phyloP scores from a whole-genome alignment of 2,113 vertebrate species.

The Chaetorhynchus papuensis region DNA sequence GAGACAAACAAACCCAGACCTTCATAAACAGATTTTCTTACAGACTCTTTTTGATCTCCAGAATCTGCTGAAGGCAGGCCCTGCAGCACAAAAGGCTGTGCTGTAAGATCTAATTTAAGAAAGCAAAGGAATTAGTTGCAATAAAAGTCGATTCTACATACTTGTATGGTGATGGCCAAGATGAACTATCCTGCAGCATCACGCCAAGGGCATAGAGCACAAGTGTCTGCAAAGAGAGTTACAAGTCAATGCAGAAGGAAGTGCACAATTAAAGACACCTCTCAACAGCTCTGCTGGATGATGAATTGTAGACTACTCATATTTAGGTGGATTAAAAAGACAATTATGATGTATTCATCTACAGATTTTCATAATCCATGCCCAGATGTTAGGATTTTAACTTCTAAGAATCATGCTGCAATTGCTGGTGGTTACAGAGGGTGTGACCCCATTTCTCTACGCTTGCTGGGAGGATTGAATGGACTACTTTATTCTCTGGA shows the following conservation, averaged over 20 bases:
- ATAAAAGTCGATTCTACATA: slow-evolving; percentile 49
- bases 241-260: not conserved
- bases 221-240: slow-evolving; percentile 80
- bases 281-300: not conserved
- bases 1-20: not conserved
- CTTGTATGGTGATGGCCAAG: slow-evolving; percentile 88
- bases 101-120: not conserved
- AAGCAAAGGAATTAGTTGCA: not conserved
- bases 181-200: slow-evolving; percentile 86
- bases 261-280: not conserved
- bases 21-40: not conserved
- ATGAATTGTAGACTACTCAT: not conserved
- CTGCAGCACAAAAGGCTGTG: not conserved
- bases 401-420: not conserved
- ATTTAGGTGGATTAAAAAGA: not conserved
- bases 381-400: not conserved
- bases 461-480: not conserved
- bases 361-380: not conserved
- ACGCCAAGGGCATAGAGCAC: slow-evolving; percentile 94
- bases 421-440: not conserved
- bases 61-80: not conserved
- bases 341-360: not conserved
- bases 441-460: not conserved
- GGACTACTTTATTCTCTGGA: not conserved
- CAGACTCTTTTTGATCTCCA: not conserved